Percentiles rank a stretch among this genome's conserved stretches.
phyloP scores from a whole-genome alignment of 2,888 invertebrate species.

The Prosapia bicincta region DNA sequence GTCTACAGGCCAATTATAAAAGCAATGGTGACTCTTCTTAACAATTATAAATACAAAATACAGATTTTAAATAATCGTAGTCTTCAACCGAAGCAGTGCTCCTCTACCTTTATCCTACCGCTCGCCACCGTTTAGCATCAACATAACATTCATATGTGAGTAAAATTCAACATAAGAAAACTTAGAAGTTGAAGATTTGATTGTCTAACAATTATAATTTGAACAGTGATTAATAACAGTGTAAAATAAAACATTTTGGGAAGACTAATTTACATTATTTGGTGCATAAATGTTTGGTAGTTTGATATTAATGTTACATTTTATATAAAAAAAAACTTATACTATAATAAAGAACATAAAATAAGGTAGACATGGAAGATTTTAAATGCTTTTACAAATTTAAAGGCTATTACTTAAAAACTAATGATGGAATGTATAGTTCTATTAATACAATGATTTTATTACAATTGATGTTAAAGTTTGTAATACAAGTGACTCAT shows the following conservation, averaged over 20 bases:
- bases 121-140: too few species aligned
- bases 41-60: too few species aligned
- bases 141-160: too few species aligned
- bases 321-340: not conserved
- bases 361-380: not conserved
- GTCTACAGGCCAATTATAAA: too few species aligned
- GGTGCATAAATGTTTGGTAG: not conserved
- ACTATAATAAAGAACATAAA: not conserved
- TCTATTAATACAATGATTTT: not conserved
- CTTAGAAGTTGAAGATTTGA: too few species aligned
- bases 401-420: not conserved
- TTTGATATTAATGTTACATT: not conserved
- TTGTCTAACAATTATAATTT: not conserved
- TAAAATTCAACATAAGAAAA: too few species aligned
- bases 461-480: not conserved
- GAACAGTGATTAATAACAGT: not conserved
- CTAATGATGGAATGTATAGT: not conserved
- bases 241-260: not conserved
- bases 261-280: not conserved
- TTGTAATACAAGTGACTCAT: not conserved
- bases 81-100: too few species aligned
- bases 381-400: not conserved
- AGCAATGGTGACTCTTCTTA: too few species aligned
- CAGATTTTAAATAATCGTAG: too few species aligned
- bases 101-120: too few species aligned